Base-by-base conservation (phyloP, 2,113 vertebrate species). In the Petrocephalus zakoni region DNA sequence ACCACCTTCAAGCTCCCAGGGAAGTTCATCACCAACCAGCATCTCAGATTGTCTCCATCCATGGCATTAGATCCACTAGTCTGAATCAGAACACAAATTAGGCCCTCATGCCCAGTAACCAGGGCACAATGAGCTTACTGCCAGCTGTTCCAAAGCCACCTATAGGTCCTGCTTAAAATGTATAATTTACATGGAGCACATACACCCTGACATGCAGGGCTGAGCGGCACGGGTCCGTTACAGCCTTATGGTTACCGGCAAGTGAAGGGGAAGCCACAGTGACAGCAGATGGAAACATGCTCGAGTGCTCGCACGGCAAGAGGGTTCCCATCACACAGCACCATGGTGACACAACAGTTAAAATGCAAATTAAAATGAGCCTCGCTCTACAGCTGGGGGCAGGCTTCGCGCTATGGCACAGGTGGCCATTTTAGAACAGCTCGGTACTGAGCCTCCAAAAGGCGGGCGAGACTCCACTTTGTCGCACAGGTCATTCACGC, bases 311-410 rank as follows among this genome's bases (percentile, higher is more conserved):
- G 92, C 92, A 93, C 93, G 93, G 92, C 92, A 88, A 17, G 42
- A 90, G 55, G 58, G 89, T 86, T 42, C 29, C 86, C 34, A 37
- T 53, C 89, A 93, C 89, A 90, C 68, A 90, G 90, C 90, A 91
- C 92, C 89, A 90, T 90, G 92, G 95, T 93, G 92, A 94, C 92
- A 84, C 91, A 95, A 95, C 93, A 86, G 95, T 96, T 96, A 95
- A 96, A 92, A 95, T 96, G 95, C 93, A 96, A 96, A 68, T 68
- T 68, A 68, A 68, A 68, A 96, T 91, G 88, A 89, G 89, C 34
- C 51, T 22, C 46, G 88, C 92, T 91, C 85, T 92, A 49, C 85
- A 75, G 92, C 89, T 89, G 91, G 94, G 93, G 92, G 94, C 49
- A 90, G 93, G 94, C 91, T 93, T 91, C 88, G 58, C 85, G 91